Evolutionary conservation across 2,888 invertebrate genomes (phyloP).

Genomic region (Coecobrya sp.): DNA sequence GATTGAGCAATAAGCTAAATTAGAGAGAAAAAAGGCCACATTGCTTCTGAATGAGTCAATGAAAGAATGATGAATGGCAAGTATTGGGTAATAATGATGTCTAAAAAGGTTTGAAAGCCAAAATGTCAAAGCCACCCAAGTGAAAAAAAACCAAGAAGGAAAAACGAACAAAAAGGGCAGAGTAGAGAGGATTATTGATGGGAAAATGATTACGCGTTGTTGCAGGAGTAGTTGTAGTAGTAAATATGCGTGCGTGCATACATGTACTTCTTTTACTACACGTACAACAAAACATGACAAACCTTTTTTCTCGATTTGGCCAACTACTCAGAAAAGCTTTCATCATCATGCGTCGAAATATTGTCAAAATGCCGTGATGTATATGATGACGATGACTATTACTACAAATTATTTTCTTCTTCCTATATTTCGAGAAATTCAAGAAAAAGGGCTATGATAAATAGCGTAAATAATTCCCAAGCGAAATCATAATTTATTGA

Average conservation of each 20-base stretch:
- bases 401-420: neutral
- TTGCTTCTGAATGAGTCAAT: conserved; percentile 13
- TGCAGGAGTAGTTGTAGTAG: neutral
- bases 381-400: neutral
- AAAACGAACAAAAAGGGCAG: conserved; percentile 24
- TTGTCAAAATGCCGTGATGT: neutral
- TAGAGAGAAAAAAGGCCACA: neutral
- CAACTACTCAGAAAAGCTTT: conserved; percentile 70
- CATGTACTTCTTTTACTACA: neutral
- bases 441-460: neutral
- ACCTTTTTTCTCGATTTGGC: conserved; percentile 68
- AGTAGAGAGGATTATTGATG: conserved; percentile 54
- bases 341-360: conserved; percentile 13
- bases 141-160: conserved; percentile 1
- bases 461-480: neutral
- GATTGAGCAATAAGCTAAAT: neutral
- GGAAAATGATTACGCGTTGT: conserved; percentile 38
- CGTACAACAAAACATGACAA: conserved; percentile 56
- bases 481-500: neutral
- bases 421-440: neutral
- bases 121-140: conserved; percentile 46
- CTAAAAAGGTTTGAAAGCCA: conserved; percentile 44
- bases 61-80: conserved; percentile 70
- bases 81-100: conserved; percentile 32
- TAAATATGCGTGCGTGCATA: conserved; percentile 5